Conservation (phyloP, 92 coral and sea anemone genomes). For the Phymanthus crucifer region DNA sequence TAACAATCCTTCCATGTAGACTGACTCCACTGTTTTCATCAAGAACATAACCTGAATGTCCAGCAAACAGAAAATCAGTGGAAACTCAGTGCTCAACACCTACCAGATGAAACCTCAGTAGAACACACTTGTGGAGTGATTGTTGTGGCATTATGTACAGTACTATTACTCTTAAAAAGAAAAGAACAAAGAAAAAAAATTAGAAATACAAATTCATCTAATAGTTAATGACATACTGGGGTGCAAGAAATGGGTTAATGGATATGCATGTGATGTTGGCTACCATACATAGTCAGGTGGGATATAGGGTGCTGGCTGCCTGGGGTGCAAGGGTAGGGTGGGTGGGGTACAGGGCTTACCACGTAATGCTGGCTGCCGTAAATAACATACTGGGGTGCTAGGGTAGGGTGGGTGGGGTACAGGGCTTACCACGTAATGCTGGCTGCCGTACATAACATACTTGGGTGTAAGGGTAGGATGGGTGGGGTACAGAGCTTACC, state of each 20-base stretch:
- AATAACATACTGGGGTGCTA: constrained; percentile 96
- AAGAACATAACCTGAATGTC: too few species aligned
- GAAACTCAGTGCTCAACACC: not conserved
- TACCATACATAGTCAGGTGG: constrained; percentile 92
- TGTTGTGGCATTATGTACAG: constrained; percentile 17
- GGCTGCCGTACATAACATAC: constrained; percentile 95
- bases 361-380: constrained; percentile 79
- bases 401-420: constrained; percentile 13
- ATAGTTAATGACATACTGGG: constrained; percentile 94
- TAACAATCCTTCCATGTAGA: too few species aligned
- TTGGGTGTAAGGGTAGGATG: constrained; percentile 74
- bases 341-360: not conserved
- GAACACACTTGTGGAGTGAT: constrained; percentile 57
- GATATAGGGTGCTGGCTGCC: constrained; percentile 64
- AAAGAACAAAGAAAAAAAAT: not conserved
- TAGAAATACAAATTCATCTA: too few species aligned
- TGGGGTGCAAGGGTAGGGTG: not conserved
- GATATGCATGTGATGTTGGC: constrained; percentile 45
- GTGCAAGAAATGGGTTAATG: constrained; percentile 56
- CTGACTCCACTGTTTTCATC: too few species aligned
- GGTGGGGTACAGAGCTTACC: constrained; percentile 23
- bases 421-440: constrained; percentile 30
- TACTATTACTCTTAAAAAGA: not conserved
- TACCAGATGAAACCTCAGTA: constrained; percentile 76
- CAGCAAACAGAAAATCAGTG: too few species aligned